Evolutionary conservation across 1,140 invertebrate genomes (phyloP).

Genomic region (Andrena cerasifolii): DNA sequence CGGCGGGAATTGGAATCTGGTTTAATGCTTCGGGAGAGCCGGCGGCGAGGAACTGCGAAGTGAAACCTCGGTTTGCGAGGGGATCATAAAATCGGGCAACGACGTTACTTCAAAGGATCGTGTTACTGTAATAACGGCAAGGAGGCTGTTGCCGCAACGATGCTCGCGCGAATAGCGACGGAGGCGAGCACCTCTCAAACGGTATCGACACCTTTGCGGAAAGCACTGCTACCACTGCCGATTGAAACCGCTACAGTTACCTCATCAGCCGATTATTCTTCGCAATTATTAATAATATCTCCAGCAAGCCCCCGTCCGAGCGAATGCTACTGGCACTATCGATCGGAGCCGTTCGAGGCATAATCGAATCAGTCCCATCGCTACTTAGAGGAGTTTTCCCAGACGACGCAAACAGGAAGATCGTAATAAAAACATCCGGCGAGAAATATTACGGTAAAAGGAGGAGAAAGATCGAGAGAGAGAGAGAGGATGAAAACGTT

Average conservation of each 20-base stretch:
- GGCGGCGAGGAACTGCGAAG: slow-evolving; percentile 40
- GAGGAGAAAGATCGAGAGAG: neutral
- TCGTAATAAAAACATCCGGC: neutral
- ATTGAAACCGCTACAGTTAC: no score
- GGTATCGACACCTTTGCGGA: neutral
- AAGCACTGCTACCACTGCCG: neutral
- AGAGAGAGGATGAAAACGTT: neutral
- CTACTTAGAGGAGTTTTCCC: neutral
- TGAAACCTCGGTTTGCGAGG: slow-evolving; percentile 38
- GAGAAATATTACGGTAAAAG: neutral
- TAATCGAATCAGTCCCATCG: neutral
- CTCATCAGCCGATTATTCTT: no score
- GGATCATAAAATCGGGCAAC: slow-evolving; percentile 38
- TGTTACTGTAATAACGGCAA: slow-evolving; percentile 40
- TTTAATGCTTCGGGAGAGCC: slow-evolving; percentile 48
- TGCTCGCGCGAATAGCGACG: slow-evolving; percentile 12
- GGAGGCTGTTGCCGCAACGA: slow-evolving; percentile 32
- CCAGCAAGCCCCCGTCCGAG: no score
- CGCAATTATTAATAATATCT: no score
- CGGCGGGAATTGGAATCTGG: slow-evolving; percentile 36
- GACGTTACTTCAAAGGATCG: slow-evolving; percentile 39
- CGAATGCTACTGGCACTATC: no score
- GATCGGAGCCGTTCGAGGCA: no score
- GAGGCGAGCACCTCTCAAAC: slow-evolving; percentile 15
- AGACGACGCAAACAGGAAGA: neutral